Percentiles rank a stretch among this genome's conserved stretches.
phyloP scores from a whole-genome alignment of 2,888 invertebrate species.

The Nomada fucata region DNA sequence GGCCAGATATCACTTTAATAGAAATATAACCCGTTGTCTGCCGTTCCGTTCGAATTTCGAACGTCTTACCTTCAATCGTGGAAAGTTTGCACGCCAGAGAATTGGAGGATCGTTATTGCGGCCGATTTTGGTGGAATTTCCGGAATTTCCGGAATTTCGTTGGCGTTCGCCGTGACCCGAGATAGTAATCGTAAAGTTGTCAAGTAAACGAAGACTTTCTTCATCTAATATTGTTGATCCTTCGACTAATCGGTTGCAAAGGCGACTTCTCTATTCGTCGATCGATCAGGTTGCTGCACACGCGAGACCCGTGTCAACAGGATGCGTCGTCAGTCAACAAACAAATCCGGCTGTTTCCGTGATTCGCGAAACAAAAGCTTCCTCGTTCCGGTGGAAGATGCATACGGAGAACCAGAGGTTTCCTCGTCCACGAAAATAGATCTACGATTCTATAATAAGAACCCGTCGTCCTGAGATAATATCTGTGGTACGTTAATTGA shows the following conservation, averaged over 20 bases:
- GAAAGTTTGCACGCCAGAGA: too few relatives aligned
- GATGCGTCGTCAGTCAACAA: constrained; percentile 38
- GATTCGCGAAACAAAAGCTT: not conserved
- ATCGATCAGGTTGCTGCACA: not conserved
- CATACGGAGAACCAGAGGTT: not conserved
- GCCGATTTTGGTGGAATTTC: too few relatives aligned
- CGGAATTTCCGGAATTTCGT: too few relatives aligned
- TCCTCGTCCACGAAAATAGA: not conserved
- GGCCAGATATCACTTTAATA: constrained; percentile 12
- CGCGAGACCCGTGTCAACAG: constrained; percentile 30
- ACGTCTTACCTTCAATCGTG: too few relatives aligned
- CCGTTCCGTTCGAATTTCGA: not conserved
- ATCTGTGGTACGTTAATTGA: not conserved
- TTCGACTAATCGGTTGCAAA: not conserved
- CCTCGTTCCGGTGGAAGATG: not conserved
- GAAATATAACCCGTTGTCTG: constrained; percentile 2
- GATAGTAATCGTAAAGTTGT: too few relatives aligned
- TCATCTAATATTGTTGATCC: too few relatives aligned
- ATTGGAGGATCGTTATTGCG: too few relatives aligned
- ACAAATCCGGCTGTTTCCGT: constrained; percentile 32
- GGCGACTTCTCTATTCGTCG: constrained; percentile 11
- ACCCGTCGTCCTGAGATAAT: not conserved
- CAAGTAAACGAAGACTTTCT: too few relatives aligned
- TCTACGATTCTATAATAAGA: not conserved
- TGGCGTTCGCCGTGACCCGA: too few relatives aligned